A percentile compares a stretch with the other conserved stretches of the same genome.
Conservation (phyloP, 2,888 invertebrate genomes). For the Taphrorychus bicolor region DNA sequence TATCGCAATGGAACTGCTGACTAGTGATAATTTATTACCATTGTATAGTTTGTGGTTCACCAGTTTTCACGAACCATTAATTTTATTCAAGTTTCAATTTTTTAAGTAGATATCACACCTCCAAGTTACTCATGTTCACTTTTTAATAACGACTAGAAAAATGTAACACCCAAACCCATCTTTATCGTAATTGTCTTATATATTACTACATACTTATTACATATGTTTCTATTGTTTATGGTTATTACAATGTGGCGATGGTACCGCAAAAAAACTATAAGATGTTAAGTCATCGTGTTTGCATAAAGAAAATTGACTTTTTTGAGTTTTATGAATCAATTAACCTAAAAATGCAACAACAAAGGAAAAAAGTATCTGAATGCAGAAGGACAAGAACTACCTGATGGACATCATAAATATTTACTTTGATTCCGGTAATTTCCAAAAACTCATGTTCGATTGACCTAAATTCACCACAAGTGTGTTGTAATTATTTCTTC, state of each 20-base stretch:
- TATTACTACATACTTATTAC: neutral
- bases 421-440: neutral
- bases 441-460: neutral
- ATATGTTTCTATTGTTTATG: neutral
- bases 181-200: too few species aligned
- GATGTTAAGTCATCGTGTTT: neutral
- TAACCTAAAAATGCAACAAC: neutral
- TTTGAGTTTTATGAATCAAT: neutral
- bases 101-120: too few species aligned
- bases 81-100: neutral
- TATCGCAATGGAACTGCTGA: too few species aligned
- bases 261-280: neutral
- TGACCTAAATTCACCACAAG: constrained; percentile 3
- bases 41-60: neutral
- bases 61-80: neutral
- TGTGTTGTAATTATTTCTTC: constrained; percentile 20
- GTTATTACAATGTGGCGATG: neutral
- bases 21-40: neutral
- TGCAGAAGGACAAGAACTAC: neutral
- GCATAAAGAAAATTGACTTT: neutral
- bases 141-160: too few species aligned
- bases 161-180: too few species aligned
- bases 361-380: neutral
- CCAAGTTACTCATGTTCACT: too few species aligned
- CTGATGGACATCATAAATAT: neutral